Evolutionary conservation across 2,888 invertebrate genomes (phyloP).

Genomic region (Asteroscopus sphinx): DNA sequence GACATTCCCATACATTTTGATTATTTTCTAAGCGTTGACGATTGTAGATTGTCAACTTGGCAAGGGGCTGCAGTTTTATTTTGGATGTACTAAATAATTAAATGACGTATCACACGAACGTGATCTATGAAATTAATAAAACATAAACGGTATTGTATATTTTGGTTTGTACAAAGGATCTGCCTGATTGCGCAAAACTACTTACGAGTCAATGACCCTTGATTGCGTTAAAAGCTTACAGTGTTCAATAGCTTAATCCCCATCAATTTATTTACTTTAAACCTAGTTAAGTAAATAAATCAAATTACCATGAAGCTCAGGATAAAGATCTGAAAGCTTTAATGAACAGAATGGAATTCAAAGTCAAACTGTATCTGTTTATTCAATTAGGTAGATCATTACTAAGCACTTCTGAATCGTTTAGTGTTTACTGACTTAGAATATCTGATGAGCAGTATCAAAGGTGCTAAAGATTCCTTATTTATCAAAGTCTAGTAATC

Average conservation of each 20-base stretch:
- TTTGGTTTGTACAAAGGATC: neutral
- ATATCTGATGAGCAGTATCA: slow-evolving; percentile 13
- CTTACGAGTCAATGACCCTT: neutral
- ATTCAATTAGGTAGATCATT: slow-evolving; percentile 25
- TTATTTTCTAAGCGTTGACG: too few relatives aligned
- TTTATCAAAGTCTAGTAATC: neutral
- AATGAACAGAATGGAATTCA: slow-evolving; percentile 30
- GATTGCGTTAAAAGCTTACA: slow-evolving; percentile 24
- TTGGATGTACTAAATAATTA: too few relatives aligned
- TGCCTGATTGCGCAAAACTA: neutral
- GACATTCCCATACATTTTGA: too few relatives aligned
- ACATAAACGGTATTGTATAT: too few relatives aligned
- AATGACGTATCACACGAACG: too few relatives aligned
- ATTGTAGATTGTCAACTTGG: too few relatives aligned
- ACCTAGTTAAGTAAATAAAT: slow-evolving; percentile 14
- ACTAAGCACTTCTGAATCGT: slow-evolving; percentile 26
- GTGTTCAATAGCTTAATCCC: slow-evolving; percentile 5
- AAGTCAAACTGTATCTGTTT: slow-evolving; percentile 26
- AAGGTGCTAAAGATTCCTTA: neutral
- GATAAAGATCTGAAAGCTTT: slow-evolving; percentile 15
- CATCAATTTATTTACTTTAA: slow-evolving; percentile 9
- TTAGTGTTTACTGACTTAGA: slow-evolving; percentile 13
- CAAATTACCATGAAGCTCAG: slow-evolving; percentile 15
- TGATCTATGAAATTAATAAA: too few relatives aligned
- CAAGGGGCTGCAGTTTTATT: too few relatives aligned